phyloP scores from a whole-genome alignment of 2,888 invertebrate species.

The Cinara cedri region DNA sequence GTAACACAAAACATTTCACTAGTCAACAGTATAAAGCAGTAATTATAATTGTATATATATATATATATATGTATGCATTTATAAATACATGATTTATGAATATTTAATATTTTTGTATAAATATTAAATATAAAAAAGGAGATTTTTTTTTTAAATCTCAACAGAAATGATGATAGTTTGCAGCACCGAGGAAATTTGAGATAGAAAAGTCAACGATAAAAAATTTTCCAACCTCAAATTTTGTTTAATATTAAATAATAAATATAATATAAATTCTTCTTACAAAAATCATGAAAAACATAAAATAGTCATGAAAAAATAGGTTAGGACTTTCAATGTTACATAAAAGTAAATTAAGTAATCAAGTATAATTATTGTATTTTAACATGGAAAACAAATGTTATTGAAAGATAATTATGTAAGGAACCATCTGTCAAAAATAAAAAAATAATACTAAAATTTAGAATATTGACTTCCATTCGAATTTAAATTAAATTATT shows the following conservation, averaged over 20 bases:
- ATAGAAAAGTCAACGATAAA: neutral
- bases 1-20: constrained; percentile 32
- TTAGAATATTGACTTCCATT: neutral
- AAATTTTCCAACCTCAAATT: constrained; percentile 14
- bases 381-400: neutral
- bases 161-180: constrained; percentile 45
- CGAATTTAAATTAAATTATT: constrained; percentile 1
- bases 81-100: constrained; percentile 15
- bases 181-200: constrained; percentile 41
- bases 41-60: neutral
- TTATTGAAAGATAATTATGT: neutral
- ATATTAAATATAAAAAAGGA: constrained; percentile 32
- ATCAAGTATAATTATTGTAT: neutral
- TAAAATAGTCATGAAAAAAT: neutral
- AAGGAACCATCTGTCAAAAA: neutral
- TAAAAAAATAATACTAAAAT: neutral
- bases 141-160: constrained; percentile 17
- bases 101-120: constrained; percentile 8
- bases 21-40: constrained; percentile 47
- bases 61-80: neutral
- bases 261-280: neutral
- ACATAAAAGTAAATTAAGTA: neutral
- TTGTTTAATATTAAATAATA: neutral
- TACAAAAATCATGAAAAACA: neutral
- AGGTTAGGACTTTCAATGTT: neutral